Evolutionary conservation across 2,113 vertebrate genomes (phyloP), one percentile per base, ranked within the genome.

Genomic region (Tympanuchus pallidicinctus): DNA sequence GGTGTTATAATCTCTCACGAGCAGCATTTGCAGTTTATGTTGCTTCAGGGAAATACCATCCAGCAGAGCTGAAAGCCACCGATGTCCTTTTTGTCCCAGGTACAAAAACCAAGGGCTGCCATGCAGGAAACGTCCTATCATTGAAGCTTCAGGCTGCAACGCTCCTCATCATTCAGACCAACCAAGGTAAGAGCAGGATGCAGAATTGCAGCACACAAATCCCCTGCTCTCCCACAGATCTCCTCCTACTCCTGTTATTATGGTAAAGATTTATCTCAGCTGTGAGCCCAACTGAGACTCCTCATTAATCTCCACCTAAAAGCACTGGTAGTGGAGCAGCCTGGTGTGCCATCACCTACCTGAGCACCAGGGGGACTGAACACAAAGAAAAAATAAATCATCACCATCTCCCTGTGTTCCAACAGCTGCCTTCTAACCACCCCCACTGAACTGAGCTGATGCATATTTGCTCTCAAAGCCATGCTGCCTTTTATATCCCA

Each of bases 81-180:
- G 3, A 50, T 24, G 30, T 42, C 47, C 30, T 17, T 30, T 63
- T 42, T 13, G 54, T 28, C 60, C 12, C 24, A 6, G 52, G 10
- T 22, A 25, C 79, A 67, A 19, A 36, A 63, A 21, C 34, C 56
- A n/a, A 28, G 72, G 47, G 72, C 59, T 28, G 54, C 18, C 28
- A 18, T 2, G 1, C 30, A 36, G 64, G 48, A 19, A 64, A 36
- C 16, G 7, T 7, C 63, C 30, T 56, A 19, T 19, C 32, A 28
- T 22, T 4, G 10, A 32, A 8, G 3, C 1, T 69, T 56, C 8
- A 1, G 5, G 40, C 56, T 75, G 69, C 54, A 17, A 61, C 0
- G 19, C 18, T 28, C 32, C 28, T 70, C 71, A 64, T 20, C 2
- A 8, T 6, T 47, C 38, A 27, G 60, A 34, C 11, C 59, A 10